A percentile compares a stretch with the other conserved stretches of the same genome.
Conservation (phyloP, 2,888 invertebrate genomes). For the Ophion slaviceki region DNA sequence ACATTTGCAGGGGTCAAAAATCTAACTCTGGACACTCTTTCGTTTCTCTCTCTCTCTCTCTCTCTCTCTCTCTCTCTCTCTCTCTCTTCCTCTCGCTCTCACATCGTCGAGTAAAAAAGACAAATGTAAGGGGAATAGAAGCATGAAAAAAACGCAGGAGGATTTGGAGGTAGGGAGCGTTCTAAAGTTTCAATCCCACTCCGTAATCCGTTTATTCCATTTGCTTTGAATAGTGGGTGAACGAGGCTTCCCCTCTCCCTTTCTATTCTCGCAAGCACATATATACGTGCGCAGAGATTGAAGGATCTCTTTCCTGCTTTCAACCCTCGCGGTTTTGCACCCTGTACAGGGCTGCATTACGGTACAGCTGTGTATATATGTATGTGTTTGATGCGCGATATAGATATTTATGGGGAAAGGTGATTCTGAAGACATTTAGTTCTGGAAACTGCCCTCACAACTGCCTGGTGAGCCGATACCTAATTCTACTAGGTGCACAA, state of each 20-base stretch:
- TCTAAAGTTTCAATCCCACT: slow-evolving; percentile 65
- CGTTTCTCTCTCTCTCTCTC: not conserved
- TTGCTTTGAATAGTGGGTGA: slow-evolving; percentile 50
- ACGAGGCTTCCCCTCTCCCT: slow-evolving; percentile 8
- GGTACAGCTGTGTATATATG: slow-evolving; percentile 14
- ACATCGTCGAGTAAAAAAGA: slow-evolving; percentile 11
- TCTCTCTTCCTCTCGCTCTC: too few species aligned
- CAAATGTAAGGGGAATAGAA: slow-evolving; percentile 25
- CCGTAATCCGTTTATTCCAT: slow-evolving; percentile 66
- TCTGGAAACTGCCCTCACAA: slow-evolving; percentile 19
- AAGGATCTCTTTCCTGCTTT: slow-evolving; percentile 54
- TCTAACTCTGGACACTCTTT: slow-evolving; percentile 19
- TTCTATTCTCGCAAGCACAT: not conserved
- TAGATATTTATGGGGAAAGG: too few species aligned
- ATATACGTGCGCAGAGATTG: slow-evolving; percentile 22
- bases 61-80: too few species aligned
- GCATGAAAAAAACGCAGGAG: slow-evolving; percentile 29
- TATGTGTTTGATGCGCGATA: not conserved
- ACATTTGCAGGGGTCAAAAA: slow-evolving; percentile 51
- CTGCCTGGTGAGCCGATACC: not conserved
- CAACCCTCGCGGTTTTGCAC: slow-evolving; percentile 56
- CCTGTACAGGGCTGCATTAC: slow-evolving; percentile 22
- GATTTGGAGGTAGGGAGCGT: slow-evolving; percentile 43
- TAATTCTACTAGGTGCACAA: not conserved
- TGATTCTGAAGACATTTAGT: not conserved